Conservation (phyloP, 2,888 invertebrate genomes). For the Euplexia lucipara region DNA sequence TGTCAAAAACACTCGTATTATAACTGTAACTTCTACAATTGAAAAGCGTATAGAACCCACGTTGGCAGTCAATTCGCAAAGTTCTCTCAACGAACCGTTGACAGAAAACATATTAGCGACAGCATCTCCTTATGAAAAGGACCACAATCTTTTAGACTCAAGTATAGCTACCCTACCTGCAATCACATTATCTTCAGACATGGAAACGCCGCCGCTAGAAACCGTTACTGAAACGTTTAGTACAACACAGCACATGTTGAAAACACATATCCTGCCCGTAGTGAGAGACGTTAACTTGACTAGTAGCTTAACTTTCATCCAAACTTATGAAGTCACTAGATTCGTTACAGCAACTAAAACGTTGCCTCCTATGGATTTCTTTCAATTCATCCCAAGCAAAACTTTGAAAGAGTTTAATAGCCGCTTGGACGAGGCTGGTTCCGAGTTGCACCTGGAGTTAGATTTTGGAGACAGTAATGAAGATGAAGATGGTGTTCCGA, state of each 20-base stretch:
- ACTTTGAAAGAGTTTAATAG: slow-evolving; percentile 97
- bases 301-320: slow-evolving; percentile 95
- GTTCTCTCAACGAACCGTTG: slow-evolving; percentile 94
- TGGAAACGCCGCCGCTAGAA: slow-evolving; percentile 96
- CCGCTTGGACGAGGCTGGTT: slow-evolving; percentile 96
- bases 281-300: slow-evolving; percentile 94
- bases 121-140: slow-evolving; percentile 94
- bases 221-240: slow-evolving; percentile 97
- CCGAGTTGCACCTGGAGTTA: slow-evolving; percentile 95
- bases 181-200: slow-evolving; percentile 94
- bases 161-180: slow-evolving; percentile 96
- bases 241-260: slow-evolving; percentile 96
- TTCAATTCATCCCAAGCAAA: slow-evolving; percentile 96
- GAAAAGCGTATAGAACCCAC: slow-evolving; percentile 94
- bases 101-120: slow-evolving; percentile 97
- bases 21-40: slow-evolving; percentile 96
- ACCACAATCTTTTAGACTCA: slow-evolving; percentile 93
- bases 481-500: slow-evolving; percentile 88
- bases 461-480: slow-evolving; percentile 96
- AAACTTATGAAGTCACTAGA: slow-evolving; percentile 96
- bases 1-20: slow-evolving; percentile 96
- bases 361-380: slow-evolving; percentile 96
- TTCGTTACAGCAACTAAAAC: slow-evolving; percentile 98
- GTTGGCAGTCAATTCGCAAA: slow-evolving; percentile 88
- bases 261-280: slow-evolving; percentile 97